These are phyloP conservation scores for Mormyrus iriodes DNA, from an alignment of 2,113 vertebrate genomes.

Conservation along the genomic window DNA sequence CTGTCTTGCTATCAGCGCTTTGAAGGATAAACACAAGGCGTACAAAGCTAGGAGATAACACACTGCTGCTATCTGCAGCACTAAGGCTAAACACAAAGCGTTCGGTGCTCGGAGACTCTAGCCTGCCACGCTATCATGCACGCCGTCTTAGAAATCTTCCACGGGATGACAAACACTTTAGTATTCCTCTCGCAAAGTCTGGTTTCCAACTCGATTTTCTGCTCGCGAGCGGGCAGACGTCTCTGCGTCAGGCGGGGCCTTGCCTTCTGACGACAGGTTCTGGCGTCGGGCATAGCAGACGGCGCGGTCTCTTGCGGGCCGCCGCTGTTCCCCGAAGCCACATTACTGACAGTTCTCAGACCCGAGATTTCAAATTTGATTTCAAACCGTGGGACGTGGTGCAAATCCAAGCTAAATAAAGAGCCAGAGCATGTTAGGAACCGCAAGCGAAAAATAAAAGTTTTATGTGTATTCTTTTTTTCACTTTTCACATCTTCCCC, in stretches of 20 bases:
- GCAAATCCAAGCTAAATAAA: constrained; percentile 2
- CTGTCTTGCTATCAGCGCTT: background rate
- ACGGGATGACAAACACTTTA: background rate
- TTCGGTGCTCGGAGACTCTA: background rate
- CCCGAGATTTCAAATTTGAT: background rate
- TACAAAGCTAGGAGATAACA: background rate
- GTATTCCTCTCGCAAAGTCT: constrained; percentile 2
- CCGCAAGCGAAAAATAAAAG: background rate
- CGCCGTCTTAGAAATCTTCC: background rate
- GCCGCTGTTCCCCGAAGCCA: background rate
- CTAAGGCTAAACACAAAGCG: background rate
- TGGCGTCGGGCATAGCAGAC: background rate
- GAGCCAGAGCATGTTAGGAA: background rate
- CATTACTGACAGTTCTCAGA: background rate
- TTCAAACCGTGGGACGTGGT: background rate
- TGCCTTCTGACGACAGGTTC: background rate
- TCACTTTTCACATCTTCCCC: background rate
- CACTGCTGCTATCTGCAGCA: background rate
- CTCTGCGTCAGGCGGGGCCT: background rate
- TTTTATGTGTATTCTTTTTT: background rate
- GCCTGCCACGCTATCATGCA: background rate
- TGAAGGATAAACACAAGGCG: background rate
- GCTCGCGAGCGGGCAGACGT: background rate
- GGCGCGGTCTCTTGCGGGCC: background rate
- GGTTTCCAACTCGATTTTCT: background rate